phyloP scores from a whole-genome alignment of 2,113 vertebrate species.

The Daubentonia madagascariensis region DNA sequence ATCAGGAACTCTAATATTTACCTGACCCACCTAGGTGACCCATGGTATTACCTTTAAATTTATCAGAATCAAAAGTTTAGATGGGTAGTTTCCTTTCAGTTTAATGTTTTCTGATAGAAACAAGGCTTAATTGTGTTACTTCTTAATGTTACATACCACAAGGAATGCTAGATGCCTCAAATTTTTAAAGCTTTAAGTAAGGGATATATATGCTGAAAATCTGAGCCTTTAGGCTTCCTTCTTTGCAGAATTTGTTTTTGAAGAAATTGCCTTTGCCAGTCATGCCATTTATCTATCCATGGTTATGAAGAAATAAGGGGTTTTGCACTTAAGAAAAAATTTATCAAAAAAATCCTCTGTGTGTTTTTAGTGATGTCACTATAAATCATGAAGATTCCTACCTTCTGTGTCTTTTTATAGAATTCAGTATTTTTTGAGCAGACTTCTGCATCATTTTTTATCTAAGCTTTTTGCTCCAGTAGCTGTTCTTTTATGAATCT shows the following conservation, averaged over 20 bases:
- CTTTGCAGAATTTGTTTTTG: slow-evolving; percentile 18
- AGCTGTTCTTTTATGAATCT: slow-evolving; percentile 45
- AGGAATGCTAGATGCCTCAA: background rate
- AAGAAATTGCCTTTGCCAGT: slow-evolving; percentile 6
- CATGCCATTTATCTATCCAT: background rate
- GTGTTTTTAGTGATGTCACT: slow-evolving; percentile 15
- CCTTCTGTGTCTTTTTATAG: slow-evolving; percentile 29
- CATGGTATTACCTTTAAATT: background rate
- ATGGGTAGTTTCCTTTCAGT: slow-evolving; percentile 20
- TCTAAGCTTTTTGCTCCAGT: slow-evolving; percentile 40
- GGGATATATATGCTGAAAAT: background rate
- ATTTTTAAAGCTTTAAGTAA: slow-evolving; percentile 12
- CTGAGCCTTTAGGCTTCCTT: background rate
- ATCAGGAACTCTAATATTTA: background rate
- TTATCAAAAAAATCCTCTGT: background rate
- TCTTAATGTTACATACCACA: background rate
- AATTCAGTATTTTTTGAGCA: background rate
- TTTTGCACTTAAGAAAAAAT: slow-evolving; percentile 31
- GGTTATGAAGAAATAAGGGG: background rate
- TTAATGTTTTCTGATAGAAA: slow-evolving; percentile 25
- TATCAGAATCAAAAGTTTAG: slow-evolving; percentile 23
- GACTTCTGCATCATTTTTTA: slow-evolving; percentile 35
- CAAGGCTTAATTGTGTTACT: background rate
- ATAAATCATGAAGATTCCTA: background rate
- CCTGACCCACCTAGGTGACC: background rate